Conservation (phyloP, 2,113 vertebrate species). For the Tichodroma muraria region DNA sequence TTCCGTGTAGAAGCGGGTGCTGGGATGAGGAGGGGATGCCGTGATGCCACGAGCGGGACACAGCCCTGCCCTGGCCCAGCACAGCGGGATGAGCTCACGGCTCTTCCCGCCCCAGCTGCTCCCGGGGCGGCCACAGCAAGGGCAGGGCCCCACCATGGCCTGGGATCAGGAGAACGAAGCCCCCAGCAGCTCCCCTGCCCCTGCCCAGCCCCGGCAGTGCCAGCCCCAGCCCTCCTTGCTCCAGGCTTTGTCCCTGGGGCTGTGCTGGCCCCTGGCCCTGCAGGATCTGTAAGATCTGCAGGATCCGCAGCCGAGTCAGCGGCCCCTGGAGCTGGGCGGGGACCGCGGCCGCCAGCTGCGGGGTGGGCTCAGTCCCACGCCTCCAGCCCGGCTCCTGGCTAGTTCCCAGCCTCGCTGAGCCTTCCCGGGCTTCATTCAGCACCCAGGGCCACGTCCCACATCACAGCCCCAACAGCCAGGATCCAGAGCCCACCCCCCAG, state of each 20-base stretch:
- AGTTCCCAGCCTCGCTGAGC: neutral
- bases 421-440: neutral
- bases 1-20: fast-evolving
- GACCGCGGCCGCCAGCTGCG: neutral
- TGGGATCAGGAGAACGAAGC: neutral
- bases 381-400: neutral
- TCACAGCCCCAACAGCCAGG: neutral
- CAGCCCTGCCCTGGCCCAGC: neutral
- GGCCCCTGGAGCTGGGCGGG: neutral
- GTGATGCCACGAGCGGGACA: fast-evolving
- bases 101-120: neutral
- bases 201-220: too few species aligned
- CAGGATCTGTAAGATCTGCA: neutral
- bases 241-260: neutral
- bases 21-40: neutral
- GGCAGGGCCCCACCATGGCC: neutral
- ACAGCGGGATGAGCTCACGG: neutral
- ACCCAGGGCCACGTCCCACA: neutral
- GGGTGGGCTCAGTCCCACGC: neutral
- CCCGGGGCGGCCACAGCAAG: neutral
- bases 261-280: neutral
- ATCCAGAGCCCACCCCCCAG: neutral
- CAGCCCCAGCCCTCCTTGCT: neutral
- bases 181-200: neutral
- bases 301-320: neutral